Evolutionary conservation across 2,113 vertebrate genomes (phyloP).

Genomic region (Hydrochoerus hydrochaeris): DNA sequence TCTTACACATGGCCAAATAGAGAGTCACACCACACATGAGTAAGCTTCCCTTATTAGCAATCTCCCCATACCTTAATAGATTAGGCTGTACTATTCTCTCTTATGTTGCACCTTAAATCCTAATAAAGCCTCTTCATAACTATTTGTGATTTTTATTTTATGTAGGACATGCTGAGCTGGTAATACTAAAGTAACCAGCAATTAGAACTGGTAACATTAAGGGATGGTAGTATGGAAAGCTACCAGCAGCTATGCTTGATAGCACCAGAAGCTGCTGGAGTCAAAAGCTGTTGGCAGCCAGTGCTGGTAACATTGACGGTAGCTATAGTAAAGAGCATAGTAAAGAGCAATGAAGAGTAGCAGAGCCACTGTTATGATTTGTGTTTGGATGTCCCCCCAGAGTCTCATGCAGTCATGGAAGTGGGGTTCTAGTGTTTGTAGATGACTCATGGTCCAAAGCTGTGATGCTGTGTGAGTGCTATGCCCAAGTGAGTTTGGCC

Average conservation of each 20-base stretch:
- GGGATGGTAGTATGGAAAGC: neutral
- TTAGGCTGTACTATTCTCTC: neutral
- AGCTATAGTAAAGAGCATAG: neutral
- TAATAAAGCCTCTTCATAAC: neutral
- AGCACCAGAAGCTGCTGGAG: neutral
- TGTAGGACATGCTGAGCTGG: neutral
- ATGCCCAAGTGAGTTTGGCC: too few species aligned
- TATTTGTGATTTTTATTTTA: neutral
- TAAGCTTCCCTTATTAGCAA: neutral
- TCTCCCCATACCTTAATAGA: neutral
- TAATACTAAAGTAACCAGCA: neutral
- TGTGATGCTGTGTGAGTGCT: too few species aligned
- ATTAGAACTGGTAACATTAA: neutral
- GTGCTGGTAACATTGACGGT: neutral
- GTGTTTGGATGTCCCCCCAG: too few species aligned
- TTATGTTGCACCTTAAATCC: neutral
- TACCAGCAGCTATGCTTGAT: neutral
- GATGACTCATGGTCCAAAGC: too few species aligned
- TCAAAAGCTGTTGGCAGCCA: neutral
- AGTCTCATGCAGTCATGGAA: too few species aligned
- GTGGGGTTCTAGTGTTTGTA: too few species aligned
- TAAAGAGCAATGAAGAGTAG: neutral
- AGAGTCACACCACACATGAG: neutral
- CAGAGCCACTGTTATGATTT: too few species aligned
- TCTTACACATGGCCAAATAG: neutral